phyloP scores from a whole-genome alignment of 2,888 invertebrate species.

The Mallateleia sp. region DNA sequence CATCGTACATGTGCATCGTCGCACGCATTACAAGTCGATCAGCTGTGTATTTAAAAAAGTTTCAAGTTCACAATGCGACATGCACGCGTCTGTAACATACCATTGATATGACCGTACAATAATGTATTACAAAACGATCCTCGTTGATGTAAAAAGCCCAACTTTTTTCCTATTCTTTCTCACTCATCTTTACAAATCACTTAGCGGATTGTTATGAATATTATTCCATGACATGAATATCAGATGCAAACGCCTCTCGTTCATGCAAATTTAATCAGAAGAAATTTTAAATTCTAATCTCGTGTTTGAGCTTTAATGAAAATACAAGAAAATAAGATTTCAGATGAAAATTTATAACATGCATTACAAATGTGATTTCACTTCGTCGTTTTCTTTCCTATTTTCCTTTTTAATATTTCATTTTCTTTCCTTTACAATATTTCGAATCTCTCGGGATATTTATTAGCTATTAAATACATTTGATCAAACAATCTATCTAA shows the following conservation, averaged over 20 bases:
- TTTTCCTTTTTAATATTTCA: no score
- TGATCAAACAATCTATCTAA: conserved; percentile 33
- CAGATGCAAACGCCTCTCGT: conserved; percentile 1
- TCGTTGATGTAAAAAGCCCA: conserved; percentile 15
- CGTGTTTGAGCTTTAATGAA: conserved; percentile 26
- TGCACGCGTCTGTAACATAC: conserved; percentile 35
- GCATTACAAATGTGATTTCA: conserved; percentile 4
- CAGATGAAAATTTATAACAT: conserved; percentile 19
- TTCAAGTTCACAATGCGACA: conserved; percentile 57
- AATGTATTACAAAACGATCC: conserved; percentile 28
- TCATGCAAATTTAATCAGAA: conserved; percentile 42
- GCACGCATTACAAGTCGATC: conserved; percentile 24
- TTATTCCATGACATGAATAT: conserved; percentile 31
- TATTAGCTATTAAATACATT: conserved; percentile 35
- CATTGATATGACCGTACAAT: neutral
- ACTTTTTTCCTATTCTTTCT: no score
- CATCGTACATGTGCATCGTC: conserved; percentile 29
- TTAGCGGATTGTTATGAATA: conserved; percentile 42
- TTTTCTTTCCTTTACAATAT: neutral
- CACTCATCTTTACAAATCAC: conserved; percentile 28
- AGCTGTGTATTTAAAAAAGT: conserved; percentile 26
- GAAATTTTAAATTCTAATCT: conserved; percentile 42
- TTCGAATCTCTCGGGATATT: conserved; percentile 21
- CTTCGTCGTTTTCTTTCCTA: neutral
- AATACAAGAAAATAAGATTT: conserved; percentile 36